phyloP scores from a whole-genome alignment of 2,888 invertebrate genomes.

The Phania funesta region DNA sequence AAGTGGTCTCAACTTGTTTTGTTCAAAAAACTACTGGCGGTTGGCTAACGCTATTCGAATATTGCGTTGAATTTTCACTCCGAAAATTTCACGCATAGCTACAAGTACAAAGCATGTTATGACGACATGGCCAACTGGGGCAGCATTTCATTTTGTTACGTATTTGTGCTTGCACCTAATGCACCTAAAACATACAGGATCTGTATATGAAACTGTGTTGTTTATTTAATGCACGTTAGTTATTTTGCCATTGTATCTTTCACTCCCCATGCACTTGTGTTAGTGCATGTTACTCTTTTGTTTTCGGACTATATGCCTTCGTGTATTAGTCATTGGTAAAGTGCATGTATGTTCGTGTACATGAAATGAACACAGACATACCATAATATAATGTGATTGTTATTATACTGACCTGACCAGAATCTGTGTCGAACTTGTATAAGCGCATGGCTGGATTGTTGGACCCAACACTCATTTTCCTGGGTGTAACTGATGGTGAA shows the following conservation, averaged over 20 bases:
- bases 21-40: too few relatives aligned
- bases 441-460: constrained; percentile 94
- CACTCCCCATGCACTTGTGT: background rate
- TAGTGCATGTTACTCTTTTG: background rate
- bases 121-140: too few relatives aligned
- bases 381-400: constrained; percentile 60
- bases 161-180: too few relatives aligned
- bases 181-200: background rate
- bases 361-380: constrained; percentile 34
- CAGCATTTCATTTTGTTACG: too few relatives aligned
- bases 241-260: background rate
- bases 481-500: constrained; percentile 94
- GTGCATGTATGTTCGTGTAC: background rate
- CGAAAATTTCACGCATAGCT: too few relatives aligned
- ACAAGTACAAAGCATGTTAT: too few relatives aligned
- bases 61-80: too few relatives aligned
- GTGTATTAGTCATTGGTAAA: constrained; percentile 10
- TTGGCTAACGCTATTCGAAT: too few relatives aligned
- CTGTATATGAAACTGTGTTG: background rate
- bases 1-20: too few relatives aligned
- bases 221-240: constrained; percentile 13
- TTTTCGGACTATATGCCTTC: background rate
- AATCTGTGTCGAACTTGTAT: constrained; percentile 93
- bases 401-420: constrained; percentile 86
- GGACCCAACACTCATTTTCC: constrained; percentile 87